phyloP scores from a whole-genome alignment of 2,888 invertebrate genomes.

The Stegophylla sp. region DNA sequence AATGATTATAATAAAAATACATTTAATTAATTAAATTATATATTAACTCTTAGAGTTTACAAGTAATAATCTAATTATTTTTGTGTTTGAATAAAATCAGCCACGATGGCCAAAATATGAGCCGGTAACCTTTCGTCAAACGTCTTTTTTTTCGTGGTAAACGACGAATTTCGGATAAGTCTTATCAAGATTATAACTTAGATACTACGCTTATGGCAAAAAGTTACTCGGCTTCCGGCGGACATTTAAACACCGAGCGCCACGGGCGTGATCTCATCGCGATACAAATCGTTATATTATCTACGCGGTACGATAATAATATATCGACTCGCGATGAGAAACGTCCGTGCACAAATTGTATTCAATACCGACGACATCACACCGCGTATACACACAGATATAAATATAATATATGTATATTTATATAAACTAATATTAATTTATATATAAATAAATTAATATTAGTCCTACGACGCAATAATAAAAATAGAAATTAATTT shows the following conservation, averaged over 20 bases:
- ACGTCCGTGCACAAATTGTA: not conserved
- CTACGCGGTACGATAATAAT: not conserved
- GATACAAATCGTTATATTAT: not conserved
- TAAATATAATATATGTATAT: not conserved
- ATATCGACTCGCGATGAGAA: not conserved
- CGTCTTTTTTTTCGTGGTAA: slow-evolving; percentile 36
- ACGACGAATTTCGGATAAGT: not conserved
- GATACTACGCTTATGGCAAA: slow-evolving; percentile 47
- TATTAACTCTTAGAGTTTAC: slow-evolving; percentile 62
- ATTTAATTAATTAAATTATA: slow-evolving; percentile 13
- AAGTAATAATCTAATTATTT: slow-evolving; percentile 59
- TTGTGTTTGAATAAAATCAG: slow-evolving; percentile 57
- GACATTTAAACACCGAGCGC: slow-evolving; percentile 17
- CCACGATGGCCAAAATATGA: slow-evolving; percentile 51
- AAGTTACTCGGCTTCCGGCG: slow-evolving; percentile 44
- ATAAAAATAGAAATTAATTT: no score
- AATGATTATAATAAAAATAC: slow-evolving; percentile 25
- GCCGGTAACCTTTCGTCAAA: slow-evolving; percentile 53
- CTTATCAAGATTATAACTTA: not conserved
- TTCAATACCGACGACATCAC: not conserved
- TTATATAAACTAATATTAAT: not conserved
- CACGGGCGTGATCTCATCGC: not conserved
- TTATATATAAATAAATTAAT: no score
- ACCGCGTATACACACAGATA: not conserved
- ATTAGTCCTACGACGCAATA: no score